Evolutionary conservation across 2,888 invertebrate genomes (phyloP).

Genomic region (Phragmatobia fuliginosa): DNA sequence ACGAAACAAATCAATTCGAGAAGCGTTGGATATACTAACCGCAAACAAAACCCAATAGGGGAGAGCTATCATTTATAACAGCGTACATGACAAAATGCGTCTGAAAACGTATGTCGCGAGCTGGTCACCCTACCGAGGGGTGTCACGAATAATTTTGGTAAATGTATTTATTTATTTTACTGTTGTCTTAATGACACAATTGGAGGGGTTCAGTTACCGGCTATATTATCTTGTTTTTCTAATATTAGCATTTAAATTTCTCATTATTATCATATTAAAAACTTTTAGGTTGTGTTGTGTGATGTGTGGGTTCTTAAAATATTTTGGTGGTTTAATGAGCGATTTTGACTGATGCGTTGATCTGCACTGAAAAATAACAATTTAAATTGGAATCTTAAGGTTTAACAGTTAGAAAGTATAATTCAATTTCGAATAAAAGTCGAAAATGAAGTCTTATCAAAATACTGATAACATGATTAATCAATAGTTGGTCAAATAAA

Average conservation of each 20-base stretch:
- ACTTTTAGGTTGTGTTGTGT: background rate
- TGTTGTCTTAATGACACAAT: slow-evolving; percentile 19
- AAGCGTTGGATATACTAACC: slow-evolving; percentile 29
- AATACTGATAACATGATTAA: background rate
- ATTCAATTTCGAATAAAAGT: background rate
- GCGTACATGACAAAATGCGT: slow-evolving; percentile 39
- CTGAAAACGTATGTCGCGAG: slow-evolving; percentile 40
- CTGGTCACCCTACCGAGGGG: slow-evolving; percentile 54
- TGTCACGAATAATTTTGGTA: slow-evolving; percentile 13
- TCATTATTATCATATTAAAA: background rate
- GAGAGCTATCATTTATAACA: slow-evolving; percentile 33
- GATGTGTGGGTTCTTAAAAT: background rate
- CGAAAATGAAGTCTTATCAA: too few species aligned
- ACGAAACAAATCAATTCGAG: slow-evolving; percentile 30
- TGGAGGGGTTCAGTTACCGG: background rate
- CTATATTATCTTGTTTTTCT: background rate
- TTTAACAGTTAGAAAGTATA: background rate
- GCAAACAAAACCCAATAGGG: slow-evolving; percentile 25
- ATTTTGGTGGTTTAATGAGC: background rate
- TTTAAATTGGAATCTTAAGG: background rate
- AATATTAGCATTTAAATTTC: background rate
- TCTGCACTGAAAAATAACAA: background rate
- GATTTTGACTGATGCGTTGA: background rate
- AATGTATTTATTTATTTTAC: slow-evolving; percentile 19
- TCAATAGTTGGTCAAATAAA: background rate